Base-by-base conservation (phyloP, 2,888 invertebrate species). In the Epinotia ramella region DNA sequence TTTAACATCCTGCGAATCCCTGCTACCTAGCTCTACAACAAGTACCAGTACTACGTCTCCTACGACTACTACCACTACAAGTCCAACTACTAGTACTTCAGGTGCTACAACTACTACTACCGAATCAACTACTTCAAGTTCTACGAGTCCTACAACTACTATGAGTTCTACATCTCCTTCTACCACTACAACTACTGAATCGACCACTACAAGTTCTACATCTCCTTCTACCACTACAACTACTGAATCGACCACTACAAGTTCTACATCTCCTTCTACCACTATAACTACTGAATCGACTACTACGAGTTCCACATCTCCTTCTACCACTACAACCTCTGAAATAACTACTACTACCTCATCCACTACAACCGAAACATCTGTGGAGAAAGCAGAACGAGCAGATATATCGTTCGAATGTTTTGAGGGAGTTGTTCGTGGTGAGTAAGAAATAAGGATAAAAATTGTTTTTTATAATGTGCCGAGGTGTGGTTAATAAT, bases 1-100 rank as follows among this genome's bases (percentile, higher is more conserved):
- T 2, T 59, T 85, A 13, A 60, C 76, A 53, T 80, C 82, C 33
- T 88, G 88, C 72, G 80, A 73, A 20, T 67, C 71, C 13, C 11
- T 72, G 44, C 71, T 59, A 11, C 16, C 68, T 18, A 77, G n/a
- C n/a, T 53, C 78, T 6, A 59, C 77, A 46, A 77, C 80, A 18
- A 66, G 70, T 9, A 49, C 76, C 7, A 49, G 77, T 46, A 44
- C 24, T 16, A 24, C 77, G 20, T 62, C 76, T 9, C 56, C 77
- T 4, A 65, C 78, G 5, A 12, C 71, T 12, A 62, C 78, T 40
- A 40, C 40, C 40, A 7, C 9, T 40, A 40, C 24, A 28, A 28
- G 24, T 28, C 3, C 24, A 9, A 40, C 40, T 7, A 40, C 2
- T 40, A 9, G 9, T 40, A 40, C 40, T 2, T 40, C n/a, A 69